Evolutionary conservation across 1,140 invertebrate species (phyloP), one percentile per base, ranked within the genome.

Genomic region (Drosophila pseudoananassae): DNA sequence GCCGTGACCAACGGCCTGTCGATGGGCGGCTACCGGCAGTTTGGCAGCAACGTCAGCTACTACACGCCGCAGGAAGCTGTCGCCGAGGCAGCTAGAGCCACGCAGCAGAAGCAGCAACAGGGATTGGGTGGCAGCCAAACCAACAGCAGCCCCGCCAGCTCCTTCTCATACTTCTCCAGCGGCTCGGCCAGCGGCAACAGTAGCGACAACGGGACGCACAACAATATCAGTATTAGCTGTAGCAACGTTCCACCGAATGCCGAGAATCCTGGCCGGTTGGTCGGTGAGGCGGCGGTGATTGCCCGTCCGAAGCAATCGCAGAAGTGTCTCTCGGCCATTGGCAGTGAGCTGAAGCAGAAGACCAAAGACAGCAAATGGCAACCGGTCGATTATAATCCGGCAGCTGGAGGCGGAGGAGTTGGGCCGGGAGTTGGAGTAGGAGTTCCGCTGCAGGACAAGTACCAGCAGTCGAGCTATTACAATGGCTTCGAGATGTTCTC

Each of bases 151-250:
- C 56, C 43, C 8, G 43, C 25, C 17, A 73, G 40, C 57, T 43
- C 25, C 31, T 92, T 90, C 64, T 91, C 91, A 49, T 92, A 90
- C 63, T 92, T 91, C 29, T 91, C 87, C 23, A 90, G 83, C 70
- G 88, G 76, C 5, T 66, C 70, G 57, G 65, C 65, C 25, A 77
- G 72, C 38, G 78, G 63, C 20, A 66, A 52, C 46, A 50, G 73
- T 57, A 58, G 65, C 56, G 54, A 43, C 49, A 64, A 68, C 23
- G 84, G 84, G 47, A 88, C 84, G 76, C 89, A 91, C 71, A 91
- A 91, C 72, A 91, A 91, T 80, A 91, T 91, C 78, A 91, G 89
- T 91, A 91, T 91, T 91, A 91, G 89, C 74, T 91, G 84, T 72
- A 91, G 89, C 64, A 90, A 91, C 46, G 78, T 91, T 50, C 71